Base-by-base conservation (phyloP, 2,888 invertebrate genomes). In the Euplagia quadripunctaria region DNA sequence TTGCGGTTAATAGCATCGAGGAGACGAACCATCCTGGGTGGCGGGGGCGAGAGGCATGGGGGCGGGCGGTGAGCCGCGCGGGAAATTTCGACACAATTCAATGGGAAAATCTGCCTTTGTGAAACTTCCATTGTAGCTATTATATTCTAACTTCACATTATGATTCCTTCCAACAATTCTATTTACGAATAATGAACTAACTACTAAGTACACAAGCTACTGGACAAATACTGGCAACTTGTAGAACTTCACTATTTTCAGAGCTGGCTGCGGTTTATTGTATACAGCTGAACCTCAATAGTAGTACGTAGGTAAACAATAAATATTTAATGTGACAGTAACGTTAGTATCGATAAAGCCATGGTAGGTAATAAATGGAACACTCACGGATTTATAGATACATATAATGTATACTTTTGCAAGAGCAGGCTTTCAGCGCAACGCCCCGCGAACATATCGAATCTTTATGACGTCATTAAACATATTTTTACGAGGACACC, bases 401-500 rank as follows among this genome's bases (percentile, higher is more conserved):
- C 87, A 84, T 87, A 88, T 86, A 86, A 85, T 82, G 86, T 87
- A 86, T 86, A 87, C 85, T 87, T 85, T 84, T 87, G 89, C 84
- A 86, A 86, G 88, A 87, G 91, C 86, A 90, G 88, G 92, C 92
- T 94, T 93, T 94, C 91, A 92, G 85, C 81, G 80, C 83, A 82
- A 89, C 86, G 87, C 87, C 87, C 87, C 86, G 88, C 86, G 90
- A 91, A 92, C 92, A 92, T 93, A 93, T 94, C 92, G 92, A 91
- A 92, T 92, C 89, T 95, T 95, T 95, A 96, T 91, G 94, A 92
- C 87, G 89, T 92, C 94, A 95, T 94, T 94, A 95, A 94, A 95
- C 93, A 94, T 94, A 95, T 94, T 95, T 95, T 96, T 95, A 95
- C 90, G 95, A 92, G 90, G 92, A 94, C 92, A 92, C 92, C 90